phyloP scores from a whole-genome alignment of 2,797 vertebrate genomes.

The Sandelia bainsii region DNA sequence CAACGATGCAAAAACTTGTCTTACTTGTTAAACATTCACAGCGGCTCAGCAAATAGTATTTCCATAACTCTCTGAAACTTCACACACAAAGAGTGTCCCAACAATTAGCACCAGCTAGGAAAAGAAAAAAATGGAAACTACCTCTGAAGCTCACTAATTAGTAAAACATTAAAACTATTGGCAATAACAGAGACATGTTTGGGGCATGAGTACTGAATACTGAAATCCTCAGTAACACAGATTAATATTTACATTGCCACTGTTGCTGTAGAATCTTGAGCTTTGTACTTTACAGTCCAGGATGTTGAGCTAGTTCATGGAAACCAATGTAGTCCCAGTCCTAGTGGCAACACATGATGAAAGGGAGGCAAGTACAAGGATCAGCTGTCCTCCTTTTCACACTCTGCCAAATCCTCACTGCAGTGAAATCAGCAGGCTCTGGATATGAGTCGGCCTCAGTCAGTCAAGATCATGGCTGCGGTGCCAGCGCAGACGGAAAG shows the following conservation, averaged over 20 bases:
- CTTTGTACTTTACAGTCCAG: background rate
- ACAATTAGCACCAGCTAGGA: background rate
- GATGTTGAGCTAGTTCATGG: constrained; percentile 33
- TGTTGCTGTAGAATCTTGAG: constrained; percentile 17
- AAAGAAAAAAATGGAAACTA: background rate
- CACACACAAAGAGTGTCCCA: background rate
- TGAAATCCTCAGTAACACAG: background rate
- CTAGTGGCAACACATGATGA: constrained; percentile 48
- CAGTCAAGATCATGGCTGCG: constrained; percentile 13
- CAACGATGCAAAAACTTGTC: constrained; percentile 17
- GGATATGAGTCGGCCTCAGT: constrained; percentile 53
- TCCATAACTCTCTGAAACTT: background rate
- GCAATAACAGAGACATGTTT: background rate
- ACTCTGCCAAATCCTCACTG: constrained; percentile 64
- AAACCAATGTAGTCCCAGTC: constrained; percentile 48
- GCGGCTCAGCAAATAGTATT: constrained; percentile 13
- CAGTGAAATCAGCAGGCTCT: constrained; percentile 58
- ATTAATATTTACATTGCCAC: background rate
- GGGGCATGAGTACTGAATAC: no score
- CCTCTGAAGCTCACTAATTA: background rate
- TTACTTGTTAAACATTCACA: constrained; percentile 22
- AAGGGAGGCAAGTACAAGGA: constrained; percentile 60
- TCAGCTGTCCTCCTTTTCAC: constrained; percentile 67
- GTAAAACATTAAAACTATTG: background rate
- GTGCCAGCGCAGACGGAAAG: constrained; percentile 28